Conservation (phyloP, 2,113 vertebrate species). For the Eretmochelys imbricata region DNA sequence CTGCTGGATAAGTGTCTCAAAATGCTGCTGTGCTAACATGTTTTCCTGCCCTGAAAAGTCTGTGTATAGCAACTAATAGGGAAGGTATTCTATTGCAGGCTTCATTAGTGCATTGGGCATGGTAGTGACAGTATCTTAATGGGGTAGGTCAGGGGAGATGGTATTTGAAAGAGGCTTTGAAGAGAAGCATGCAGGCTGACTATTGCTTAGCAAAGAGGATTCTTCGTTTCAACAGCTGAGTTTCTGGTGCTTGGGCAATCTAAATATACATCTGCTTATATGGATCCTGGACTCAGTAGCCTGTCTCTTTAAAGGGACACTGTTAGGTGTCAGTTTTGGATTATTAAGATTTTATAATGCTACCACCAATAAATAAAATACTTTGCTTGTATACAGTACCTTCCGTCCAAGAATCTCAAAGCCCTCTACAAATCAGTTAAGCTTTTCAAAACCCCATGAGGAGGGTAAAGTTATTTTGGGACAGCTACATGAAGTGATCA, state of each 20-base stretch:
- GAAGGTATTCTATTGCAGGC: background rate
- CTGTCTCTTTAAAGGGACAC: background rate
- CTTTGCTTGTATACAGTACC: background rate
- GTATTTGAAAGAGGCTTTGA: background rate
- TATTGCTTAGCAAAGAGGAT: accelerated
- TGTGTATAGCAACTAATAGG: background rate
- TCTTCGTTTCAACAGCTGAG: background rate
- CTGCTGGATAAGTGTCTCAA: accelerated
- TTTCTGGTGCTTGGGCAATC: background rate
- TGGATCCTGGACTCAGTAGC: background rate
- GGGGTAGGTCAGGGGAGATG: background rate
- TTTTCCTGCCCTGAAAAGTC: background rate
- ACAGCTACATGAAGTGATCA: background rate
- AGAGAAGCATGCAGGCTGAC: accelerated
- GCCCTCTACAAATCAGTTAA: background rate
- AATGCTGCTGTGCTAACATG: background rate
- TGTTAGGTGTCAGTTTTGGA: background rate
- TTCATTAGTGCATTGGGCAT: background rate
- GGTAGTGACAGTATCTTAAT: background rate
- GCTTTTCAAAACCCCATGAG: background rate
- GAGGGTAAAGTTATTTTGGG: background rate
- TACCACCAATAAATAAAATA: background rate
- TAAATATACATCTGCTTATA: background rate
- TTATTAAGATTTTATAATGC: background rate
- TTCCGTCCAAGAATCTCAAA: background rate